A percentile compares a stretch with the other conserved stretches of the same genome.
phyloP scores from a whole-genome alignment of 1,140 invertebrate species.

The Probaryconus sp. region DNA sequence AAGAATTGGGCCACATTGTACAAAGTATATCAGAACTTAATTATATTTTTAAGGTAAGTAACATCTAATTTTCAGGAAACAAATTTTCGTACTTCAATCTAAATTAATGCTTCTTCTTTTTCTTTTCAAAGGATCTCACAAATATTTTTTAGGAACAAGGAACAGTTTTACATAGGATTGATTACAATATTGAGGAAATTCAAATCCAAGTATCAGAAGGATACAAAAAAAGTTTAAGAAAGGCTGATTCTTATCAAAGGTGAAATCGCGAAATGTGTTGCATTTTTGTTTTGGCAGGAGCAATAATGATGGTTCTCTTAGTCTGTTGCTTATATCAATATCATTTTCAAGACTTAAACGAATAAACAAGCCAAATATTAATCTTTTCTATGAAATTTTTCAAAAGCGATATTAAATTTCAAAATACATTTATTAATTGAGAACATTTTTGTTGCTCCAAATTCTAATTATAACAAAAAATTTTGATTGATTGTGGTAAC shows the following conservation, averaged over 20 bases:
- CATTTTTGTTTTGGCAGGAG: slow-evolving; percentile 87
- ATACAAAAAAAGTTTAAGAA: slow-evolving; percentile 91
- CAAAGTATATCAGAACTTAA: slow-evolving; percentile 95
- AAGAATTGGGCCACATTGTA: slow-evolving; percentile 94
- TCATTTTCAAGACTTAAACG: slow-evolving; percentile 88
- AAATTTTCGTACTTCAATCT: too few relatives aligned
- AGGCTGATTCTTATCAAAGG: slow-evolving; percentile 94
- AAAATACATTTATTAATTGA: too few relatives aligned
- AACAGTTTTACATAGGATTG: slow-evolving; percentile 94
- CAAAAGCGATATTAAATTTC: too few relatives aligned
- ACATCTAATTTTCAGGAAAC: too few relatives aligned
- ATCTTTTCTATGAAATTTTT: too few relatives aligned
- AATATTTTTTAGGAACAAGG: slow-evolving; percentile 90
- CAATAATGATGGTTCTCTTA: slow-evolving; percentile 86
- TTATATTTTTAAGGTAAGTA: slow-evolving; percentile 87
- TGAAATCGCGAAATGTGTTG: slow-evolving; percentile 95
- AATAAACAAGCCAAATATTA: too few relatives aligned
- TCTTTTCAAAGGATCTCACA: slow-evolving; percentile 83
- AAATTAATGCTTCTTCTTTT: too few relatives aligned
- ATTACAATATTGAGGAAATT: slow-evolving; percentile 96
- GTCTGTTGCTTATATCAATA: slow-evolving; percentile 88
- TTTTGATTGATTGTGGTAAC: too few relatives aligned
- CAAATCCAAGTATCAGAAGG: slow-evolving; percentile 92
- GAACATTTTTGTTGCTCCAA: too few relatives aligned
- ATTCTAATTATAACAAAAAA: too few relatives aligned